Conservation (phyloP, 2,797 vertebrate species). For the Smutsia temminckii region DNA sequence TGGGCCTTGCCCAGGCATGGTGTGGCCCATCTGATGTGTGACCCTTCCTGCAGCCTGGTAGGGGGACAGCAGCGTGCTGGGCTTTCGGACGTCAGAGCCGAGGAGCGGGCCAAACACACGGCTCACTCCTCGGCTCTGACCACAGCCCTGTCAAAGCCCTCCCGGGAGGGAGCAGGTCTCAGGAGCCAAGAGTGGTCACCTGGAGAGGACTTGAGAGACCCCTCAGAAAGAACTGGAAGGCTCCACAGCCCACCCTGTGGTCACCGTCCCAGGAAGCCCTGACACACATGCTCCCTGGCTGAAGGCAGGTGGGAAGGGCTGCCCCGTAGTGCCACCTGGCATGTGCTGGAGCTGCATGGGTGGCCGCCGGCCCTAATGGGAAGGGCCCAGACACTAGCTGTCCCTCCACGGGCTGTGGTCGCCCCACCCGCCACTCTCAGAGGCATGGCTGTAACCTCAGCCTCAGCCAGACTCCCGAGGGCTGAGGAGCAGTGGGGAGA, state of each 20-base stretch:
- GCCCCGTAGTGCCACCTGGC: no score
- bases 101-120: background rate
- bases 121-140: background rate
- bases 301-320: background rate
- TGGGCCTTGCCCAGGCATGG: background rate
- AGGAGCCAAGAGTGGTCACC: no score
- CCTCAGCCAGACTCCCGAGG: background rate
- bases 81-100: background rate
- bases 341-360: background rate
- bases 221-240: background rate
- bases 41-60: background rate
- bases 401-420: background rate
- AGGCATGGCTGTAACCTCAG: background rate
- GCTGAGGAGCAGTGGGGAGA: background rate
- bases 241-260: no score
- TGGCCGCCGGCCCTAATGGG: background rate
- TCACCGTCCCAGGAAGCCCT: background rate
- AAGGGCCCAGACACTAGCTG: background rate
- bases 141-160: background rate
- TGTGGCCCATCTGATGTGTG: no score
- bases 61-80: rapidly evolving
- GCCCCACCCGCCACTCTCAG: background rate
- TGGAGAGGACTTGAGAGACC: no score
- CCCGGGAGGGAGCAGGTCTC: no score
- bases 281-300: background rate